Percentiles rank a stretch among this genome's conserved stretches.
phyloP scores from a whole-genome alignment of 2,888 invertebrate genomes.

The Serripes groenlandicus region DNA sequence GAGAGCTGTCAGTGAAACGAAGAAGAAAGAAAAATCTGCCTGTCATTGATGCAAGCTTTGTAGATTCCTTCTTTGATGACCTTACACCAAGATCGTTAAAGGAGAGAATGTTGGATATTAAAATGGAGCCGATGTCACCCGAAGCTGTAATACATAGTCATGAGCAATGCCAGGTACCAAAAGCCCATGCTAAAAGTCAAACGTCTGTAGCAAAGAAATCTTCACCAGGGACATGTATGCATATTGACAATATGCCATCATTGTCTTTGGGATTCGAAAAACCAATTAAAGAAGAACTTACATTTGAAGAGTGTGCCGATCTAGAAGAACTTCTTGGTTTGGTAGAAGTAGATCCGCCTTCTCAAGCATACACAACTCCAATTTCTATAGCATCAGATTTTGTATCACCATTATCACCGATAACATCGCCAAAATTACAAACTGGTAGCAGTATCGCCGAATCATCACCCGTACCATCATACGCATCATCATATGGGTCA shows the following conservation, averaged over 20 bases:
- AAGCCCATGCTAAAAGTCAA: slow-evolving; percentile 8
- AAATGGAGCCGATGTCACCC: slow-evolving; percentile 60
- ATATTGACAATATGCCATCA: neutral
- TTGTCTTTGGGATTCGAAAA: neutral
- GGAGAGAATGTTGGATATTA: slow-evolving; percentile 47
- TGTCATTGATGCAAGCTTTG: slow-evolving; percentile 74
- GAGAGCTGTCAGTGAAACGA: slow-evolving; percentile 33
- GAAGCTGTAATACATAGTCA: slow-evolving; percentile 22
- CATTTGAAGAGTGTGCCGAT: slow-evolving; percentile 65
- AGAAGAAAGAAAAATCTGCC: slow-evolving; percentile 73
- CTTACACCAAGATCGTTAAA: slow-evolving; percentile 40
- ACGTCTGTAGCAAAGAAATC: neutral
- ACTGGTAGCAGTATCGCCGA: slow-evolving; percentile 26
- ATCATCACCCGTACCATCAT: slow-evolving; percentile 47
- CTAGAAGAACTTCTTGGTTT: slow-evolving; percentile 73
- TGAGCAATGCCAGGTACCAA: neutral
- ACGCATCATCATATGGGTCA: slow-evolving; percentile 44
- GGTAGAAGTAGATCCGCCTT: slow-evolving; percentile 54
- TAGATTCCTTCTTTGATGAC: slow-evolving; percentile 78
- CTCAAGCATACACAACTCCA: slow-evolving; percentile 16
- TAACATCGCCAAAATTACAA: slow-evolving; percentile 39
- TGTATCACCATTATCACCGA: slow-evolving; percentile 31
- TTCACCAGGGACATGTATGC: neutral
- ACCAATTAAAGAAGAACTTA: slow-evolving; percentile 49
- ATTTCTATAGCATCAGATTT: neutral